Evolutionary conservation across 2,888 invertebrate species (phyloP).

Genomic region (Stratiomys singularior): DNA sequence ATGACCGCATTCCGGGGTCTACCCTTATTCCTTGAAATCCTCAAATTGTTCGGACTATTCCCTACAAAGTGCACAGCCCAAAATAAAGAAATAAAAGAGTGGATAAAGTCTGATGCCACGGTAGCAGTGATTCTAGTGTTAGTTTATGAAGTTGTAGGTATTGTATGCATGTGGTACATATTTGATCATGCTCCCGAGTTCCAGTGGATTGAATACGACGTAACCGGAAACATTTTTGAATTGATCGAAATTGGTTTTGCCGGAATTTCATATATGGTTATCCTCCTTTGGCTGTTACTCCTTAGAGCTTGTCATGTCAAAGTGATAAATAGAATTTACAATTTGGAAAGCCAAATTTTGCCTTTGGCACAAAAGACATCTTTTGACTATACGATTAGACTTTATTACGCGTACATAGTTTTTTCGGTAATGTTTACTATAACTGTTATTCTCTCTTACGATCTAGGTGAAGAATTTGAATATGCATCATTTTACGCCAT

Average conservation of each 20-base stretch:
- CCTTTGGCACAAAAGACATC: neutral
- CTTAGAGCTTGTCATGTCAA: neutral
- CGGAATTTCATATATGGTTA: neutral
- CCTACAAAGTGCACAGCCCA: slow-evolving; percentile 49
- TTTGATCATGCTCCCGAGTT: slow-evolving; percentile 10
- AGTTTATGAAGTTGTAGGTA: neutral
- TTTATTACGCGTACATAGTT: neutral
- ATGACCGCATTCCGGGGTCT: slow-evolving; percentile 39
- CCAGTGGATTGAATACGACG: slow-evolving; percentile 29
- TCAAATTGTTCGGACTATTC: slow-evolving; percentile 50
- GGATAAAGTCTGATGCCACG: neutral
- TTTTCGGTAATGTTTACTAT: neutral
- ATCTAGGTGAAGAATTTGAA: slow-evolving; percentile 9
- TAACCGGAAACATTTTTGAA: slow-evolving; percentile 33
- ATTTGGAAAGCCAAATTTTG: neutral
- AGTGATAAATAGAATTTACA: slow-evolving; percentile 12
- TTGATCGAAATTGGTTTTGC: slow-evolving; percentile 28
- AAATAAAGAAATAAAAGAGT: slow-evolving; percentile 52
- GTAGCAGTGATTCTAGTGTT: neutral
- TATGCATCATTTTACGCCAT: slow-evolving; percentile 8
- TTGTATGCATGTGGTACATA: neutral
- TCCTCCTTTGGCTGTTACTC: slow-evolving; percentile 14
- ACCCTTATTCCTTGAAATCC: slow-evolving; percentile 26
- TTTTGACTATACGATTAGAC: neutral
- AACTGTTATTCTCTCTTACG: neutral